A percentile compares a stretch with the other conserved stretches of the same genome.
Conservation (phyloP, 2,888 invertebrate genomes). For the Stegana nigrithorax region DNA sequence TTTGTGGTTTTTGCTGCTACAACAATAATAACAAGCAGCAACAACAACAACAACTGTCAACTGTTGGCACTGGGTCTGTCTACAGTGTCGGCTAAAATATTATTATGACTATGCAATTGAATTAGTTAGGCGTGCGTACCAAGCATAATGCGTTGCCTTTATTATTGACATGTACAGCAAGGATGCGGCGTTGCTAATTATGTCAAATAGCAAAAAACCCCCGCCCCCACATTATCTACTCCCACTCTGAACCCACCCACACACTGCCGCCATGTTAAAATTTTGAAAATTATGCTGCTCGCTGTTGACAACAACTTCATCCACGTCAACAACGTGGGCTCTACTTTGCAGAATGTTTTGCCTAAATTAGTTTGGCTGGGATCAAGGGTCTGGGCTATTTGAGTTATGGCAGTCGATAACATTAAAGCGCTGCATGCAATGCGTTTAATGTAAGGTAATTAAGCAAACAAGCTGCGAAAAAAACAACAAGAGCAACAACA, state of each 20-base stretch:
- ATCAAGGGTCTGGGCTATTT: background rate
- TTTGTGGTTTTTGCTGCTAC: too few relatives aligned
- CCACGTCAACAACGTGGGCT: too few relatives aligned
- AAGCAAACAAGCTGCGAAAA: background rate
- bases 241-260: background rate
- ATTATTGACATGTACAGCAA: constrained; percentile 1
- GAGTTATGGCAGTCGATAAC: background rate
- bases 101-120: constrained; percentile 6
- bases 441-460: constrained; percentile 11
- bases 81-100: background rate
- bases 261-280: background rate
- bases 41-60: background rate
- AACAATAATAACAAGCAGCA: too few relatives aligned
- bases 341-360: background rate
- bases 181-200: background rate
- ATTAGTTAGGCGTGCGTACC: constrained; percentile 3
- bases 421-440: background rate
- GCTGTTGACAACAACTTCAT: constrained; percentile 5
- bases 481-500: too few relatives aligned
- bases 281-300: constrained; percentile 7
- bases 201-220: background rate
- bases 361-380: background rate
- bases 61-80: background rate
- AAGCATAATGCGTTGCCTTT: too few relatives aligned
- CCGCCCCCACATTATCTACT: background rate